Base-by-base conservation (phyloP, 2,113 vertebrate species). In the Euleptes europaea region DNA sequence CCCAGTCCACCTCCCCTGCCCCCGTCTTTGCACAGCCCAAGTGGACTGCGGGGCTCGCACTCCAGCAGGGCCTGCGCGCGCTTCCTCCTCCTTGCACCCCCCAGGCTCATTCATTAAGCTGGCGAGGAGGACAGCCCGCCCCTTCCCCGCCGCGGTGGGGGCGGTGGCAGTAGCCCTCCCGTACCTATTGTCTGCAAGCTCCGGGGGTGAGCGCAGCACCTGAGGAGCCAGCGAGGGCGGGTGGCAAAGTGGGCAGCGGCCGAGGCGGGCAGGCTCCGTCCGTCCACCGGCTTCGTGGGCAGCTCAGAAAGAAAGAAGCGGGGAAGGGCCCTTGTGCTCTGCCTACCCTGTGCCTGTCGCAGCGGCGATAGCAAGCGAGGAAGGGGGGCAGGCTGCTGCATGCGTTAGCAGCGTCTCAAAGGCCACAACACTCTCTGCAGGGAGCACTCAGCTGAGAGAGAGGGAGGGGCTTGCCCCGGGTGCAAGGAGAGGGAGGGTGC, bases 261-360 rank as follows among this genome's bases (percentile, higher is more conserved):
- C 21, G 9, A 31, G 57, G 57, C 78, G 17, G 60, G 57, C 31
- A 10, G 15, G 73, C 51, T n/a, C n/a, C n/a, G n/a, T n/a, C n/a
- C n/a, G n/a, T n/a, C n/a, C n/a, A n/a, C n/a, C n/a, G n/a, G n/a
- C n/a, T n/a, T n/a, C n/a, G n/a, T n/a, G n/a, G n/a, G n/a, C n/a
- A n/a, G n/a, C n/a, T n/a, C n/a, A n/a, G n/a, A n/a, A n/a, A n/a
- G n/a, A n/a, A n/a, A 28, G 47, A 51, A 78, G 65, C 60, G 74
- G 19, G 71, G 67, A n/a, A 81, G n/a, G 19, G 82, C 70, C 78
- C n/a, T n/a, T n/a, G n/a, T n/a, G n/a, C n/a, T n/a, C n/a, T n/a
- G n/a, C n/a, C n/a, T n/a, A n/a, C n/a, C 78, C n/a, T 65, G 78
- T 82, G 90, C 86, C 92, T 89, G 89, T 81, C 76, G 86, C 83